A percentile compares a stretch with the other conserved stretches of the same genome.
Conservation (phyloP, 2,888 invertebrate genomes). For the Synergus gifuensis region DNA sequence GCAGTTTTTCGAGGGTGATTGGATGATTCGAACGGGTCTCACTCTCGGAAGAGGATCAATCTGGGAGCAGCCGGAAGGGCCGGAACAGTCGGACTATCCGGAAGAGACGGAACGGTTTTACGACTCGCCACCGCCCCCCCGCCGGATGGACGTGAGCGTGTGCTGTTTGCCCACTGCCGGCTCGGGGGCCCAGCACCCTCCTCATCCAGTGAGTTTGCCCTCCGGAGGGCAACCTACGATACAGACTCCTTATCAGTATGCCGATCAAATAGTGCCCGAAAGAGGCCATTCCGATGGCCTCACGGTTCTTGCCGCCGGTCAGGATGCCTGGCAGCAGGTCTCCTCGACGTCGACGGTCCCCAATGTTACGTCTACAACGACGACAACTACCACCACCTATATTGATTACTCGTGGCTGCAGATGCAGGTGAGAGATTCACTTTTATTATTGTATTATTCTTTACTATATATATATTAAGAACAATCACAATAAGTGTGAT, state of each 20-base stretch:
- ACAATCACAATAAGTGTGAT: no score
- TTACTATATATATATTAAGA: no score
- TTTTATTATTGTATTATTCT: no score
- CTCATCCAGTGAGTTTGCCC: conserved; percentile 66
- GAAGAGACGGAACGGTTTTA: conserved; percentile 64
- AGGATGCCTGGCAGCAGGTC: conserved; percentile 71
- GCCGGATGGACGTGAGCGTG: conserved; percentile 76
- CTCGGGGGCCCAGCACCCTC: conserved; percentile 74
- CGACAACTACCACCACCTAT: conserved; percentile 71
- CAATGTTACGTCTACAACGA: conserved; percentile 61
- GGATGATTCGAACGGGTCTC: conserved; percentile 75
- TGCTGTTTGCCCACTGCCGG: conserved; percentile 75
- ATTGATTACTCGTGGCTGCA: conserved; percentile 77
- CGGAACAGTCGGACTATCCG: conserved; percentile 45
- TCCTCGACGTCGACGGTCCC: conserved; percentile 60
- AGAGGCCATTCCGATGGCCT: conserved; percentile 72
- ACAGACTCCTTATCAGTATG: conserved; percentile 72
- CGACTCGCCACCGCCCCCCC: conserved; percentile 72
- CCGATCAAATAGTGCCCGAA: conserved; percentile 76
- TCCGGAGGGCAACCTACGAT: conserved; percentile 67
- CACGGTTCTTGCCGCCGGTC: conserved; percentile 67
- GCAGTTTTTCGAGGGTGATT: conserved; percentile 61
- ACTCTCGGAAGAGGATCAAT: conserved; percentile 70
- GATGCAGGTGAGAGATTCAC: conserved; percentile 70
- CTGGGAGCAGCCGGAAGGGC: conserved; percentile 67